Evolutionary conservation across 2,113 vertebrate genomes (phyloP).

Genomic region (Antidorcas marsupialis): DNA sequence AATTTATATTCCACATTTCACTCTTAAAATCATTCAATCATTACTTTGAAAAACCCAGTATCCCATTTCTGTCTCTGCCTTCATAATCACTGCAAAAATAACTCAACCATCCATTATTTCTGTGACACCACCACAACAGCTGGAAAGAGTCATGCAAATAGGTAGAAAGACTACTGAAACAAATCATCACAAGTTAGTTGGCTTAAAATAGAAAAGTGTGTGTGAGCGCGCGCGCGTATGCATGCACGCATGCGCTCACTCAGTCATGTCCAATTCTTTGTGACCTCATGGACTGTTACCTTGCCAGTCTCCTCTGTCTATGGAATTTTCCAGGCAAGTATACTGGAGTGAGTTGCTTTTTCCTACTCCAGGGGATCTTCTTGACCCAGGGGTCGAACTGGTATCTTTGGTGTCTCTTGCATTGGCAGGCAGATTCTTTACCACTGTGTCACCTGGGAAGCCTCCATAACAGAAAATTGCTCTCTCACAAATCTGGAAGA

Average conservation of each 20-base stretch:
- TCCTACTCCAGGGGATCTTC: neutral
- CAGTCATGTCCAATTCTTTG: neutral
- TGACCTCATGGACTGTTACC: neutral
- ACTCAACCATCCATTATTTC: neutral
- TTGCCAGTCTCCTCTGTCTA: neutral
- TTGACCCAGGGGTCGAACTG: neutral
- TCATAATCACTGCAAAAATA: neutral
- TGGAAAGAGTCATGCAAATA: neutral
- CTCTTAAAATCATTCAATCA: neutral
- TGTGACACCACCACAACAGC: neutral
- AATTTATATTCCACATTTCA: neutral
- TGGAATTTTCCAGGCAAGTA: neutral
- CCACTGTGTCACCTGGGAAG: neutral
- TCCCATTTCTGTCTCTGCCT: neutral
- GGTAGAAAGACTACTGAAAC: neutral
- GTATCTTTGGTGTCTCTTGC: neutral
- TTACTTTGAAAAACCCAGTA: neutral
- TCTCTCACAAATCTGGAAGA: neutral
- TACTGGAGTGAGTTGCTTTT: neutral
- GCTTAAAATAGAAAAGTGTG: neutral
- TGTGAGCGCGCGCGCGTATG: rapidly evolving
- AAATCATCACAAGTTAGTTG: neutral
- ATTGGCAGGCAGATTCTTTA: neutral
- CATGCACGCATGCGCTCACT: rapidly evolving
- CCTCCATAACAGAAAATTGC: neutral